Conservation (phyloP, 2,888 invertebrate species). For the Tetragnatha montana region DNA sequence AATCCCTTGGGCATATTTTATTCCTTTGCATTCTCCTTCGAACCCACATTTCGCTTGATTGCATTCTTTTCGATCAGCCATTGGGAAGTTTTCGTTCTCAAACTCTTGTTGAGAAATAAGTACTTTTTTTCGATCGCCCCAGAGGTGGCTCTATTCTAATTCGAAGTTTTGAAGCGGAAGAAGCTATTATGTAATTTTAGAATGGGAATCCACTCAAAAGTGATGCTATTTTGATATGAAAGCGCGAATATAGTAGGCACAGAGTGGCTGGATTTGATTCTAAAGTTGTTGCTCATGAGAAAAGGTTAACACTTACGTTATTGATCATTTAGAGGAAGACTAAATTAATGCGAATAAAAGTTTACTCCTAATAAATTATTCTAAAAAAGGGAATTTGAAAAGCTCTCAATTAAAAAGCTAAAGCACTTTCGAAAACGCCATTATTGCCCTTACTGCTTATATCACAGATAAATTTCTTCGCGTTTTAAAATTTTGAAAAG, state of each 20-base stretch:
- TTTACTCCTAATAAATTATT: no score
- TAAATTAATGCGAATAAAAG: no score
- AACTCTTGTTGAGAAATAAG: slow-evolving; percentile 13
- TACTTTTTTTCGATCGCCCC: background rate
- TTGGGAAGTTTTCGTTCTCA: slow-evolving; percentile 20
- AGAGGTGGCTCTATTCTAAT: background rate
- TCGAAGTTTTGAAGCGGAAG: background rate
- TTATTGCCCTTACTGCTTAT: no score
- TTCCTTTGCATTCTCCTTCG: slow-evolving; percentile 22
- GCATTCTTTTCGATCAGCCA: slow-evolving; percentile 24
- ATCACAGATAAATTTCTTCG: no score
- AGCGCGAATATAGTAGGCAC: background rate
- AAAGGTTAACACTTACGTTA: no score
- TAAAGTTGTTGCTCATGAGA: no score
- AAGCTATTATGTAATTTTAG: slow-evolving; percentile 6
- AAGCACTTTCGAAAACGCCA: no score
- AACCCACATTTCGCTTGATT: slow-evolving; percentile 45
- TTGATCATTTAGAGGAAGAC: no score
- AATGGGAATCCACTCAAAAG: background rate
- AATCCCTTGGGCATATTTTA: slow-evolving; percentile 27
- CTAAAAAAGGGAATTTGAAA: no score
- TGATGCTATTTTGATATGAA: background rate
- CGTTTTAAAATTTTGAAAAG: no score
- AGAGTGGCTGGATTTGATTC: background rate
- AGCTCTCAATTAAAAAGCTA: no score